A percentile compares a stretch with the other conserved stretches of the same genome.
These are phyloP conservation scores for Lerema accius DNA, from an alignment of 1,140 invertebrate species.

Conservation along the genomic window DNA sequence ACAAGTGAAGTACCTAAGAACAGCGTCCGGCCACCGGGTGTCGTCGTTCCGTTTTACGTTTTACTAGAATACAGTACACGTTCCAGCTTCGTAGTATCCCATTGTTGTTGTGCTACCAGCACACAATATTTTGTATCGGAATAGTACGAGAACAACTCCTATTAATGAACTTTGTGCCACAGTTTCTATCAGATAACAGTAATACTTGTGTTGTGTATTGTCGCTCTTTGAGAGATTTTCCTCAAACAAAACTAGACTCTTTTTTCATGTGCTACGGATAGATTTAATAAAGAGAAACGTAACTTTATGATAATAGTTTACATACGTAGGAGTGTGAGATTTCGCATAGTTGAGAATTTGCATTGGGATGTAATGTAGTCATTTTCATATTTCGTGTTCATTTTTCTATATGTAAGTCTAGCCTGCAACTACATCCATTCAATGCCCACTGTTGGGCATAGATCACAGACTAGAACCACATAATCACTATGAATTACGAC, in stretches of 20 bases:
- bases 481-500: too few species aligned
- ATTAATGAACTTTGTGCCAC: conserved; percentile 17
- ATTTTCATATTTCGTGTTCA: too few species aligned
- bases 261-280: background rate
- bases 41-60: conserved; percentile 2
- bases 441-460: too few species aligned
- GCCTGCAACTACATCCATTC: too few species aligned
- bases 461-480: too few species aligned
- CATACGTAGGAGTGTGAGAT: too few species aligned
- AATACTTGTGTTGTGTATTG: background rate
- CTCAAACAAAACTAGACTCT: background rate
- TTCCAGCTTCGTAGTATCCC: conserved; percentile 8
- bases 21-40: background rate
- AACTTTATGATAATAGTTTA: too few species aligned
- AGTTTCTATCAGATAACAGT: conserved; percentile 7
- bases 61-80: conserved; percentile 15
- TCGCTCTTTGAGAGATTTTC: background rate
- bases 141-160: conserved; percentile 6
- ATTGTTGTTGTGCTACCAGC: conserved; percentile 7
- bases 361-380: too few species aligned
- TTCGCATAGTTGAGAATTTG: too few species aligned
- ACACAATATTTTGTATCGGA: conserved; percentile 18
- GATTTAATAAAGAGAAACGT: too few species aligned
- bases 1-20: background rate
- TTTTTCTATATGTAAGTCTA: too few species aligned